Evolutionary conservation across 2,888 invertebrate species (phyloP), one percentile per base, ranked within the genome.

Genomic region (Malthinus flaveolus): DNA sequence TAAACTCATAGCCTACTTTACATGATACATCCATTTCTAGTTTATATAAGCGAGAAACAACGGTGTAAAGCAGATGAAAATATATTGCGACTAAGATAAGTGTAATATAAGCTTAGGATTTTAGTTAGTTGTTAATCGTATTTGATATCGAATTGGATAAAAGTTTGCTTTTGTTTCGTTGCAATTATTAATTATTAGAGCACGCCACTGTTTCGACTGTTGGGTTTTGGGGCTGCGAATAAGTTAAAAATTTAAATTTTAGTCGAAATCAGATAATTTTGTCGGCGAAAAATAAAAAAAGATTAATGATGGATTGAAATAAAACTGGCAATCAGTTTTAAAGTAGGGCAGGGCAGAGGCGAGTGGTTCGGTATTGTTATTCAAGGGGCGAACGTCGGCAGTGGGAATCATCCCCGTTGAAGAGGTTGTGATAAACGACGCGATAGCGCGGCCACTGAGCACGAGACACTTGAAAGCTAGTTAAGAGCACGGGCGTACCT

Each of bases 401-500:
- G 64, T 68, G 66, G 64, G 68, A 67, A 70, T 71, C 70, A 68
- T 70, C 67, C 68, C 57, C 52, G 61, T 61, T 72, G 69, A 69
- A 72, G 71, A 69, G 71, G 71, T 71, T 69, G 66, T 69, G 71
- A 71, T 72, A 72, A 71, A 70, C 72, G 69, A 69, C 69, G 63
- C 67, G 66, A 67, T 67, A 67, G 66, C 66, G 65, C 55, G 53
- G 47, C 61, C 61, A 54, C 61, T 61, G 61, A 61, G 61, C 61
- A 54, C 56, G 39, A 61, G 61, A 61, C 54, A 61, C 61, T 61
- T 50, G 54, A 61, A 61, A 54, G 46, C 53, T 57, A 61, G 56
- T 61, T 61, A 54, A 57, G 61, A 61, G 61, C 53, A 54, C 54
- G 57, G 61, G 50, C 61, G 61, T 53, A 53, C 37, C 47, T 53